A percentile compares a stretch with the other conserved stretches of the same genome.
phyloP scores from a whole-genome alignment of 2,113 vertebrate genomes.

The Lagopus leucura region DNA sequence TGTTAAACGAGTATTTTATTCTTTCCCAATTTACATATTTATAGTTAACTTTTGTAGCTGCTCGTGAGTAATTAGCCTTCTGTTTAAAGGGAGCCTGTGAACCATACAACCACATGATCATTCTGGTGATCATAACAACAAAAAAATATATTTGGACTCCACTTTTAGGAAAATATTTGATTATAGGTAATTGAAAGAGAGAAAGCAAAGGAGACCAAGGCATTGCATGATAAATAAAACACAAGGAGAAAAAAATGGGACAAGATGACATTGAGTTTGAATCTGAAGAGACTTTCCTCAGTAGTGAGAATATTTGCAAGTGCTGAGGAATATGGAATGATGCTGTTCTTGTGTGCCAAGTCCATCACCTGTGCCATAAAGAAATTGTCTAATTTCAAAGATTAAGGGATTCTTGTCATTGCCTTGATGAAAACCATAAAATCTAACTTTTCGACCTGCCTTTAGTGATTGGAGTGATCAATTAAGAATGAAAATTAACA shows the following conservation, averaged over 20 bases:
- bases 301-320: neutral
- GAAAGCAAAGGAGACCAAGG: neutral
- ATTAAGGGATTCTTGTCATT: neutral
- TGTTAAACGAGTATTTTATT: conserved; percentile 67
- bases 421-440: neutral
- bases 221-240: neutral
- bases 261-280: neutral
- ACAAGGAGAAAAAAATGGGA: neutral
- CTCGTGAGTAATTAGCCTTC: conserved; percentile 49
- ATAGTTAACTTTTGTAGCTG: conserved; percentile 69
- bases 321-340: neutral
- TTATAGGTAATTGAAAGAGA: neutral
- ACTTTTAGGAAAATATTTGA: neutral
- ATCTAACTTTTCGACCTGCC: neutral
- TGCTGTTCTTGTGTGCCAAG: neutral
- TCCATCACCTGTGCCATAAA: neutral
- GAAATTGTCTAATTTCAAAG: neutral
- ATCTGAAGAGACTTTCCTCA: neutral
- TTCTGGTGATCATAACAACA: neutral
- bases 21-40: conserved; percentile 67
- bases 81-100: conserved; percentile 48
- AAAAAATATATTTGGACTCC: neutral
- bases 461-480: neutral
- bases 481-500: neutral
- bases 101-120: conserved; percentile 22